These are phyloP conservation scores for Hycleus cichorii DNA, from an alignment of 1,140 invertebrate species.

Conservation along the genomic window DNA sequence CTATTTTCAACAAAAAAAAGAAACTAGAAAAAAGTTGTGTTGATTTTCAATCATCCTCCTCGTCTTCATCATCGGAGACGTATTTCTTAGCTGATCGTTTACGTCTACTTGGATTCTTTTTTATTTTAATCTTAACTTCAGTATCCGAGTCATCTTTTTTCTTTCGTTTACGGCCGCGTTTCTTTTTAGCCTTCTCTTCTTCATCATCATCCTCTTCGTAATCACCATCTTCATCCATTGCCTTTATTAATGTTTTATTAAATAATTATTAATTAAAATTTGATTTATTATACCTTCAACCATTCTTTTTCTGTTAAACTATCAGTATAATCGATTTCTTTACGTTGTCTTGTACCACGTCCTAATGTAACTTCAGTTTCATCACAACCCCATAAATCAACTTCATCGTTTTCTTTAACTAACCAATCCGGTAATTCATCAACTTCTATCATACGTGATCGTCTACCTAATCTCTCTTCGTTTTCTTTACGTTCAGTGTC, in stretches of 20 bases:
- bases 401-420: slow-evolving; percentile 89
- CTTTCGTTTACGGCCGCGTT: slow-evolving; percentile 50
- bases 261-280: too few relatives aligned
- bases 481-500: slow-evolving; percentile 84
- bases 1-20: too few relatives aligned
- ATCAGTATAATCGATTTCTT: slow-evolving; percentile 97
- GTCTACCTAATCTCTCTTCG: slow-evolving; percentile 68
- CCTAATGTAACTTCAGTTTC: slow-evolving; percentile 80
- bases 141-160: slow-evolving; percentile 51
- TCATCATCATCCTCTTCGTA: slow-evolving; percentile 79
- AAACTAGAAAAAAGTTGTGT: too few relatives aligned
- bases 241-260: too few relatives aligned
- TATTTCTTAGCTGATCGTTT: slow-evolving; percentile 62
- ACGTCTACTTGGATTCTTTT: slow-evolving; percentile 45
- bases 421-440: slow-evolving; percentile 92
- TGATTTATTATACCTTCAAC: slow-evolving; percentile 55
- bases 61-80: slow-evolving; percentile 71
- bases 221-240: slow-evolving; percentile 61
- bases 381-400: slow-evolving; percentile 66
- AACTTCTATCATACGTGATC: slow-evolving; percentile 87
- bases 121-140: slow-evolving; percentile 50
- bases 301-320: slow-evolving; percentile 95
- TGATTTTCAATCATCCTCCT: slow-evolving; percentile 47
- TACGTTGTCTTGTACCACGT: slow-evolving; percentile 83
- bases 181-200: slow-evolving; percentile 50